Percentiles rank a stretch among this genome's conserved stretches.
phyloP scores from a whole-genome alignment of 1,140 invertebrate genomes.

The Pseudomyrmex sp. region DNA sequence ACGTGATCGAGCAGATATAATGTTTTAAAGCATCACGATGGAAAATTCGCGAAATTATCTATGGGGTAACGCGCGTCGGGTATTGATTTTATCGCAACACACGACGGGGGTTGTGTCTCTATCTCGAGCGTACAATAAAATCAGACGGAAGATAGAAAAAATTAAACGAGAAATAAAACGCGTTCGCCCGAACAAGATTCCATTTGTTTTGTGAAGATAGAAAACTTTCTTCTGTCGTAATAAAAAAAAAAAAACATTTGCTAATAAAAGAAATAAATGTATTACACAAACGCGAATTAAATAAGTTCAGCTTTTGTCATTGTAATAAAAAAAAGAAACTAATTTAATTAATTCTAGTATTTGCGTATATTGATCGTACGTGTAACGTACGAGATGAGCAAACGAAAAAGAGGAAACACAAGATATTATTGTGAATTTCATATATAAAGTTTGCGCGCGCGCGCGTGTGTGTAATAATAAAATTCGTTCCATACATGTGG shows the following conservation, averaged over 20 bases:
- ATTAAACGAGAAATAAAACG: background rate
- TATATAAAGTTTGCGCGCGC: background rate
- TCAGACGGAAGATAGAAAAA: background rate
- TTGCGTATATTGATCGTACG: background rate
- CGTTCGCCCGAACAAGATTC: too few species aligned
- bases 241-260: background rate
- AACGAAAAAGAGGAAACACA: too few species aligned
- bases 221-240: too few species aligned
- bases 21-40: background rate
- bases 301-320: background rate
- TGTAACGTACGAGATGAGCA: too few species aligned
- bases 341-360: background rate
- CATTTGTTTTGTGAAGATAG: too few species aligned
- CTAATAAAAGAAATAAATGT: background rate
- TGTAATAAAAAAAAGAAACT: background rate
- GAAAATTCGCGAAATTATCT: conserved; percentile 26
- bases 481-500: background rate
- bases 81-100: conserved; percentile 67
- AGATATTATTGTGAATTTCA: background rate
- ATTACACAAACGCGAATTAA: background rate
- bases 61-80: conserved; percentile 39
- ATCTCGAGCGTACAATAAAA: conserved; percentile 41
- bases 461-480: background rate
- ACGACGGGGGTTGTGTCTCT: conserved; percentile 9
- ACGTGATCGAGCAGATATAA: background rate